A percentile compares a stretch with the other conserved stretches of the same genome.
Evolutionary conservation across 2,888 invertebrate genomes (phyloP).

Genomic region (Dinocampus coccinellae): DNA sequence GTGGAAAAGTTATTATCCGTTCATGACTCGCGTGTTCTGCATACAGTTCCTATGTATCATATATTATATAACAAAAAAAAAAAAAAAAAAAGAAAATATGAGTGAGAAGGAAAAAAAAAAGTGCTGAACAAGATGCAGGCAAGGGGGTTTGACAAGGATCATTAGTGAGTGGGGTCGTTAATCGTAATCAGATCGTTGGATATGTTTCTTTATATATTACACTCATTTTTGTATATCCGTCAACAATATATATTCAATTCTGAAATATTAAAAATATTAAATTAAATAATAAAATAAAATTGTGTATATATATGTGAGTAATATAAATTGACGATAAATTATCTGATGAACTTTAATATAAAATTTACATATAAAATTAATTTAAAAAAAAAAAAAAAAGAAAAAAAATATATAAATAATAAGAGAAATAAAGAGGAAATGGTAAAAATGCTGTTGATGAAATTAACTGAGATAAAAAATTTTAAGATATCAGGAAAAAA

Average conservation of each 20-base stretch:
- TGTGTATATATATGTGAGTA: no score
- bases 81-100: no score
- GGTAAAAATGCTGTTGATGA: background rate
- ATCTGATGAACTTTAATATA: no score
- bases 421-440: background rate
- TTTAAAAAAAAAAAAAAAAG: no score
- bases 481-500: no score
- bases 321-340: no score
- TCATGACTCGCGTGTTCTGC: background rate
- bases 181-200: background rate
- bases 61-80: background rate
- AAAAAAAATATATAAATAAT: no score
- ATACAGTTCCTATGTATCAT: background rate
- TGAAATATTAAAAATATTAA: no score
- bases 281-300: no score
- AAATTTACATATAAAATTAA: no score
- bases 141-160: background rate
- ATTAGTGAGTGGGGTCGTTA: background rate
- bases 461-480: no score
- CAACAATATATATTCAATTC: background rate
- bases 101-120: no score
- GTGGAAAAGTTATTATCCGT: background rate
- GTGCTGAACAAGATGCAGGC: background rate
- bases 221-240: background rate
- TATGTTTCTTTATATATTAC: background rate